These are phyloP conservation scores for Peromyscus maniculatus DNA, from an alignment of 2,113 vertebrate species.

Conservation along the genomic window DNA sequence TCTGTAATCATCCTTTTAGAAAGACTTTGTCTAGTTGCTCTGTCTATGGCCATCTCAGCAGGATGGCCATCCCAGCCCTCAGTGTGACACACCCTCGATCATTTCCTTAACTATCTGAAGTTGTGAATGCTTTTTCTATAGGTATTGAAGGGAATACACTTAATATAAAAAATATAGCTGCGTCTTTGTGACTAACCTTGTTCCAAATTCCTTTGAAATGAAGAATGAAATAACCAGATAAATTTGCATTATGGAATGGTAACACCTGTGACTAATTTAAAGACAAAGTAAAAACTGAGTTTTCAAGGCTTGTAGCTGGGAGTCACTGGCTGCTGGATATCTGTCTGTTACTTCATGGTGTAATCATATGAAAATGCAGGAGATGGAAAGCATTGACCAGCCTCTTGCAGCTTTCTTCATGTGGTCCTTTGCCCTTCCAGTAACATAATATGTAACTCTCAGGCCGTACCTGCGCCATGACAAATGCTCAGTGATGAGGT, in stretches of 20 bases:
- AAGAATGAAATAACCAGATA: not conserved
- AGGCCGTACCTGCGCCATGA: fast-evolving
- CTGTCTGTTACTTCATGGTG: not conserved
- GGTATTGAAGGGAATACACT: not conserved
- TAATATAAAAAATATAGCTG: not conserved
- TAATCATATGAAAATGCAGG: too few relatives aligned
- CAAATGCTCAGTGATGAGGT: not conserved
- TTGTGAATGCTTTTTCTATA: not conserved
- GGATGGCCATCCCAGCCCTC: not conserved
- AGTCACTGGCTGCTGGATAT: not conserved
- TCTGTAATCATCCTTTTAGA: conserved; percentile 21
- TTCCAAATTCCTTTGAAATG: not conserved
- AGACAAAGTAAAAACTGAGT: not conserved
- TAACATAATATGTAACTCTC: too few relatives aligned
- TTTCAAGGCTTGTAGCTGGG: not conserved
- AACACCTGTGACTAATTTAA: not conserved
- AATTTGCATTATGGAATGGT: not conserved
- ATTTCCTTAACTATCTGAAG: not conserved
- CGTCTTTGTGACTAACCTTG: not conserved
- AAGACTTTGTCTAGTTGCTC: not conserved
- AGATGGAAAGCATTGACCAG: too few relatives aligned
- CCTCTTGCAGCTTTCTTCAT: not conserved
- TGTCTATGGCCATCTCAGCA: not conserved
- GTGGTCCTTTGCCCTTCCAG: not conserved
- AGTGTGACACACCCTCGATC: not conserved